Conservation (phyloP, 2,113 vertebrate species). For the Dromaius novaehollandiae region DNA sequence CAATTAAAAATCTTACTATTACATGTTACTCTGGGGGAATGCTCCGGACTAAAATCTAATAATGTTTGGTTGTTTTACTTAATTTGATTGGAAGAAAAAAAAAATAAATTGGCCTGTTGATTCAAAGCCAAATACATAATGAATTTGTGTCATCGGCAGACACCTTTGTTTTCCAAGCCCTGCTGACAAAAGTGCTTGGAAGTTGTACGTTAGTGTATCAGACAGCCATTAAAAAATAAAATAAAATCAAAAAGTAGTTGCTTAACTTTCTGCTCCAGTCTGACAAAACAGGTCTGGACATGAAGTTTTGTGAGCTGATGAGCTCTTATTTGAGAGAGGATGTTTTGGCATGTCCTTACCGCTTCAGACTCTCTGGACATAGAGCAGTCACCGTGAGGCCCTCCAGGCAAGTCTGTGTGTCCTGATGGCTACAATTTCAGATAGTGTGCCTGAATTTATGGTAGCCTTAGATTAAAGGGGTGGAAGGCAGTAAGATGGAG, state of each 20-base stretch:
- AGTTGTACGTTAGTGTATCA: neutral
- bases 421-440: neutral
- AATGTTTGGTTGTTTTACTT: constrained; percentile 44
- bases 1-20: constrained; percentile 35
- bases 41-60: constrained; percentile 14
- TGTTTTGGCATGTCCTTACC: neutral
- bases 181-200: constrained; percentile 1
- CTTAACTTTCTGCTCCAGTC: neutral
- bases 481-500: neutral
- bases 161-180: neutral
- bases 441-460: neutral
- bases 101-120: neutral
- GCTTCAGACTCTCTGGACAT: neutral
- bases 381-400: fast-evolving
- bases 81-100: neutral
- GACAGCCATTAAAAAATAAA: neutral
- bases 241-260: neutral
- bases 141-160: neutral
- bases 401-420: fast-evolving
- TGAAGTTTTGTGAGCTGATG: neutral
- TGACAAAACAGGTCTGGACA: neutral
- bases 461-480: neutral
- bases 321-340: neutral
- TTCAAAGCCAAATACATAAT: constrained; percentile 26
- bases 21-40: neutral